These are phyloP conservation scores for Scolopax mira DNA, from an alignment of 2,113 vertebrate genomes.

Conservation along the genomic window DNA sequence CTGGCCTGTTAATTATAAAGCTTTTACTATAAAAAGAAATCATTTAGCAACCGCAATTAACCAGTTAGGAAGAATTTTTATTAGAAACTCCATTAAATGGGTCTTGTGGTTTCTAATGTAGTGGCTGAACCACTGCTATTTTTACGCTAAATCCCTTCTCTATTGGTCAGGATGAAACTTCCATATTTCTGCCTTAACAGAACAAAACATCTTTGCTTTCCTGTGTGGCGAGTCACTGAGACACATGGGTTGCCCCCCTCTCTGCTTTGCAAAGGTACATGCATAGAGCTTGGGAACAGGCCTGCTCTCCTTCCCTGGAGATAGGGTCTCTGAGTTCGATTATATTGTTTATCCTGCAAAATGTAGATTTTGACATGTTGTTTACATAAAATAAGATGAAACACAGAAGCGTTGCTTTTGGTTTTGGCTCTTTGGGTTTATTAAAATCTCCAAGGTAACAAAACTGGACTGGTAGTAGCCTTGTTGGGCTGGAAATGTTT, in stretches of 20 bases:
- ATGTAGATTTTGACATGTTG: not conserved
- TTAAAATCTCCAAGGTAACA: not conserved
- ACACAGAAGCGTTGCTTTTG: not conserved
- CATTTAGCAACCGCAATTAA: conserved; percentile 71
- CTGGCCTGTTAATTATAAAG: conserved; percentile 75
- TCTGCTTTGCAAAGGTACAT: not conserved
- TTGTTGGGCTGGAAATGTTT: not conserved
- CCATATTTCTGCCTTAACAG: not conserved
- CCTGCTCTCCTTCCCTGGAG: not conserved
- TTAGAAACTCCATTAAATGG: conserved; percentile 60
- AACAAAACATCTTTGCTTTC: not conserved
- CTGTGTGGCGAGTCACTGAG: not conserved
- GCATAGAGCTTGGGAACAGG: rapidly evolving
- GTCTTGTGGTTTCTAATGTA: conserved; percentile 36
- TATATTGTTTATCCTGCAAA: not conserved
- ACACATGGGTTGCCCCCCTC: not conserved
- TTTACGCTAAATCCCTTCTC: not conserved
- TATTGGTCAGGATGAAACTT: not conserved
- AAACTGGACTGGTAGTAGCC: not conserved
- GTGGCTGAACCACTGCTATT: conserved; percentile 17
- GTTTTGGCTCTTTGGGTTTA: not conserved
- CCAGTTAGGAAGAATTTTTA: conserved; percentile 64
- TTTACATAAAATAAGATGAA: not conserved
- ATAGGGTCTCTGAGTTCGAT: not conserved
- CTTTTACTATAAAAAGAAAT: conserved; percentile 76